Percentiles rank a stretch among this genome's conserved stretches.
Evolutionary conservation across 2,113 vertebrate species (phyloP).

Genomic region (Gallinago jamesoni): DNA sequence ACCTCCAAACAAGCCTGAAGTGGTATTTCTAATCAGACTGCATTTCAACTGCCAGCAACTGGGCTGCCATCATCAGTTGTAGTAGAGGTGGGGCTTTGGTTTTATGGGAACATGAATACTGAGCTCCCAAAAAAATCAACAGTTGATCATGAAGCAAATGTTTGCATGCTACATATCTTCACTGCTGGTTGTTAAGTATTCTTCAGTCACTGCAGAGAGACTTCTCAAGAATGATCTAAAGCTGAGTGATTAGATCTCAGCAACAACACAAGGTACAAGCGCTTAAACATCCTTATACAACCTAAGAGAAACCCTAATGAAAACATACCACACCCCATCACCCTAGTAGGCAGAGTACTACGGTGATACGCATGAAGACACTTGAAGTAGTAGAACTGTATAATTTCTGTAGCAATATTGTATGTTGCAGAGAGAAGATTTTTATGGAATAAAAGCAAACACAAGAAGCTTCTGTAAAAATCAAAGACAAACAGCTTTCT

Average conservation of each 20-base stretch:
- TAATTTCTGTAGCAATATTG: neutral
- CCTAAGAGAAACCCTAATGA: neutral
- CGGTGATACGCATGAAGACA: too few relatives aligned
- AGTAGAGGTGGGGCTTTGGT: neutral
- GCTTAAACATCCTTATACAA: neutral
- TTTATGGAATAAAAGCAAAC: neutral
- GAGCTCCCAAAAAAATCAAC: neutral
- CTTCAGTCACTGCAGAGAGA: neutral
- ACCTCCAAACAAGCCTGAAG: neutral
- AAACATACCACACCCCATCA: rapidly evolving
- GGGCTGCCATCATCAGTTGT: neutral
- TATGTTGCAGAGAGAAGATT: neutral
- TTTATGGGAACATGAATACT: neutral
- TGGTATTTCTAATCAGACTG: neutral
- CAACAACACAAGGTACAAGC: rapidly evolving
- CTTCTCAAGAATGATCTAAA: neutral
- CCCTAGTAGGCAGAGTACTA: neutral
- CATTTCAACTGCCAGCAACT: neutral
- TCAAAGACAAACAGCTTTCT: neutral
- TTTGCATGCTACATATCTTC: neutral
- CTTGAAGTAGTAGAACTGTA: neutral
- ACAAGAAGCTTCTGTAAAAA: neutral
- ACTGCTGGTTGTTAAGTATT: neutral
- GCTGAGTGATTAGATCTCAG: neutral
- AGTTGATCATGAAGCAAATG: neutral